Conservation (phyloP, 2,113 vertebrate genomes). For the Dendrocopos noguchii region DNA sequence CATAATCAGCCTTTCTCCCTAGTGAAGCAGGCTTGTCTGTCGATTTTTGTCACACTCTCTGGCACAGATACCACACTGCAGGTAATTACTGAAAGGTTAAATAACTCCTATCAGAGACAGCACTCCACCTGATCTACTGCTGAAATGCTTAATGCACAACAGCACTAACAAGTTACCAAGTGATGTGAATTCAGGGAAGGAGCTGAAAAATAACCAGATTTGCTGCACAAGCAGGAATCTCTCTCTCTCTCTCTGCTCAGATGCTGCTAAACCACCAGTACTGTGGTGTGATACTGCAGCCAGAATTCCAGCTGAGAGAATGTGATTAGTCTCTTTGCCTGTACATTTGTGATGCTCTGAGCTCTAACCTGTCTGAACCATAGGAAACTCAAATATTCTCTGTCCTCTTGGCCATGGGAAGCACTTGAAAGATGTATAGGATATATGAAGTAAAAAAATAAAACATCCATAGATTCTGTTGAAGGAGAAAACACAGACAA, state of each 20-base stretch:
- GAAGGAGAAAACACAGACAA: not conserved
- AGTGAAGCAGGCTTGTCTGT: not conserved
- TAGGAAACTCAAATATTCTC: not conserved
- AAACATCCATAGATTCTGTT: not conserved
- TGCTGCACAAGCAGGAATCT: not conserved
- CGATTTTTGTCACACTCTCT: not conserved
- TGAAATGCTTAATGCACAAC: not conserved
- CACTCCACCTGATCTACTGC: not conserved
- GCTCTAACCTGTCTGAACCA: not conserved
- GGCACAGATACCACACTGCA: not conserved
- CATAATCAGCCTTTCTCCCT: not conserved
- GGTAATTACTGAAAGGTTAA: constrained; percentile 3
- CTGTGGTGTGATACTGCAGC: not conserved
- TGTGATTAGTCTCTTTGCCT: not conserved
- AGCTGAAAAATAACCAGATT: not conserved
- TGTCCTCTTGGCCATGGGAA: not conserved
- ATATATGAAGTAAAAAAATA: not conserved
- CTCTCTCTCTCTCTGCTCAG: not conserved
- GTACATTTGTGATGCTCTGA: not conserved
- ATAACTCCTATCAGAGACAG: not conserved
- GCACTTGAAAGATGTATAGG: not conserved
- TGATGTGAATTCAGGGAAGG: not conserved
- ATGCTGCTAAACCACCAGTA: not conserved
- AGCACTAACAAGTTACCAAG: not conserved
- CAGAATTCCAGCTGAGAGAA: not conserved